phyloP scores from a whole-genome alignment of 2,113 vertebrate species.

The Porphyrio hochstetteri region DNA sequence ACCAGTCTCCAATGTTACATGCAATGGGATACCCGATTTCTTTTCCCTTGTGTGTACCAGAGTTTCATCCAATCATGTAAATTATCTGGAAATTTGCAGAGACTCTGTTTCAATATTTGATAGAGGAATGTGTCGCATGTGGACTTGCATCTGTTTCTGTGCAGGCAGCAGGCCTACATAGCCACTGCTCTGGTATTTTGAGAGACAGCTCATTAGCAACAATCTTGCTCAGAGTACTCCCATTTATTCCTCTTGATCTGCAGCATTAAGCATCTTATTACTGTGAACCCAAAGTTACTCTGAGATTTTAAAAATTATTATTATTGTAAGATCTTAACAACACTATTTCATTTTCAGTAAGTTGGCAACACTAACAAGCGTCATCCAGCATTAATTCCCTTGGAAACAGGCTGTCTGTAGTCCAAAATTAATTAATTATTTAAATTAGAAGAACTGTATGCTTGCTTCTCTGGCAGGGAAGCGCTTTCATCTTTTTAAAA shows the following conservation, averaged over 20 bases:
- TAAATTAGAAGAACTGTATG: background rate
- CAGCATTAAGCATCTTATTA: background rate
- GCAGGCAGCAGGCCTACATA: background rate
- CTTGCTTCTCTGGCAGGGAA: background rate
- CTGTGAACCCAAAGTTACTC: background rate
- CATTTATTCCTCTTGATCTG: background rate
- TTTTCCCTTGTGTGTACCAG: background rate
- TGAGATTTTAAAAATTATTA: rapidly evolving
- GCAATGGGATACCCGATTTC: background rate
- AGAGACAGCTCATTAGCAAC: background rate
- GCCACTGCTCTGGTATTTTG: background rate
- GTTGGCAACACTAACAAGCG: background rate
- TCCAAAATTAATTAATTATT: background rate
- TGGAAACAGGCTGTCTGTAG: background rate
- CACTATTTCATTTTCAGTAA: background rate
- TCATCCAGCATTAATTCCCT: background rate
- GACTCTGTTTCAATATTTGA: background rate
- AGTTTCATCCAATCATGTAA: background rate
- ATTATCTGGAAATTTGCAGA: background rate
- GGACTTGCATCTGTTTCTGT: background rate
- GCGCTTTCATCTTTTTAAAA: background rate
- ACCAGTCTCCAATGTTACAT: background rate
- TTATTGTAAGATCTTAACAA: background rate
- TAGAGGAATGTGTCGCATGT: background rate
- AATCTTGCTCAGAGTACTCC: background rate